Percentiles rank a stretch among this genome's conserved stretches.
These are phyloP conservation scores for Brevimyrus niger DNA, from an alignment of 2,113 vertebrate genomes.

Conservation along the genomic window DNA sequence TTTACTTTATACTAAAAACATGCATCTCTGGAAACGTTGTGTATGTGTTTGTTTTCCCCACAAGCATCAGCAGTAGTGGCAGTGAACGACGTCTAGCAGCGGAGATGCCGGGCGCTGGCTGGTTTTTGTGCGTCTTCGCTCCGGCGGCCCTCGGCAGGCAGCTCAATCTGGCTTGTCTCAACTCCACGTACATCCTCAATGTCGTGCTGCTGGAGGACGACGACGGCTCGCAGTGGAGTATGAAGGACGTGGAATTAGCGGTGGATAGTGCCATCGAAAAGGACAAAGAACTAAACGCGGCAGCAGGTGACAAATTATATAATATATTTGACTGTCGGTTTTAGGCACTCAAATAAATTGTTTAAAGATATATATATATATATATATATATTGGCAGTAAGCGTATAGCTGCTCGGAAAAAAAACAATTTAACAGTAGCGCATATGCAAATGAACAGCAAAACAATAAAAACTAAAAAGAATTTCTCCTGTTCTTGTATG, in stretches of 20 bases:
- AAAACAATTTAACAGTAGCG: neutral
- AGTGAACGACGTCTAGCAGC: neutral
- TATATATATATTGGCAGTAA: neutral
- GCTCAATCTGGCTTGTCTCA: slow-evolving; percentile 26
- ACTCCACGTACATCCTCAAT: slow-evolving; percentile 53
- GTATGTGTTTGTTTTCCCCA: neutral
- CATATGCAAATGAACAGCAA: neutral
- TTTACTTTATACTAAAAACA: neutral
- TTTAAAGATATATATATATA: neutral
- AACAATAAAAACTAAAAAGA: neutral
- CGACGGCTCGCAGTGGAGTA: slow-evolving; percentile 53
- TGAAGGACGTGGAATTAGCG: slow-evolving; percentile 46
- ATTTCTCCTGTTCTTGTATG: neutral
- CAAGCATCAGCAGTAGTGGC: too few relatives aligned
- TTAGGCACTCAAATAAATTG: neutral
- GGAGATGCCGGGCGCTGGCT: slow-evolving; percentile 24
- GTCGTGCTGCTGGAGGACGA: slow-evolving; percentile 78
- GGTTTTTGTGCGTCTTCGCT: slow-evolving; percentile 29
- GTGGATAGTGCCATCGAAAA: slow-evolving; percentile 56
- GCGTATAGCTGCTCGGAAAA: neutral
- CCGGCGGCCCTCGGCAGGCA: slow-evolving; percentile 6
- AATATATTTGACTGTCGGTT: neutral
- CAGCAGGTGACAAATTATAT: slow-evolving; percentile 37
- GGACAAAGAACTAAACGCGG: slow-evolving; percentile 44
- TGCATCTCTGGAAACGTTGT: neutral